These are phyloP conservation scores for Chaitophorus viminalis DNA, from an alignment of 2,888 invertebrate genomes.

Conservation along the genomic window DNA sequence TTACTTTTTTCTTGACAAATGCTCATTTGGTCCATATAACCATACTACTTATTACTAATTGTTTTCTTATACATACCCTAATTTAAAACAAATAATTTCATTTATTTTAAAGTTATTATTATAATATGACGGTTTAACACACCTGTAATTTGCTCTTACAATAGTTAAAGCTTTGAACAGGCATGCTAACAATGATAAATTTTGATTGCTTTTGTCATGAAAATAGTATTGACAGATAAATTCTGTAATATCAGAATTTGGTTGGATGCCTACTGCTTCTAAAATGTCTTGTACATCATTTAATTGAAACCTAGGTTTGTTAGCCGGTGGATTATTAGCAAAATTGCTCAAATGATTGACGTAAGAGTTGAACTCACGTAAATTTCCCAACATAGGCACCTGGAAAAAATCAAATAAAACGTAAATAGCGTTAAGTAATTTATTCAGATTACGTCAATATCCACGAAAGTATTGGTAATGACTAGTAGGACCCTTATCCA, in stretches of 20 bases:
- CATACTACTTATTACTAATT: too few species aligned
- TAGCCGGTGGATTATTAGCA: neutral
- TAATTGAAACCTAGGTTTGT: constrained; percentile 17
- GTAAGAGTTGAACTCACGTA: constrained; percentile 24
- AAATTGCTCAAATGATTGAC: neutral
- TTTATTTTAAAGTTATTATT: too few species aligned
- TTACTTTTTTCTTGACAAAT: too few species aligned
- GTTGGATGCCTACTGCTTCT: constrained; percentile 40
- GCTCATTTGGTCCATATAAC: too few species aligned
- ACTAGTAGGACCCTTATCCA: neutral
- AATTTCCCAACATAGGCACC: constrained; percentile 31
- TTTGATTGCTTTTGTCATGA: neutral
- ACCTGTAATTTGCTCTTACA: constrained; percentile 4
- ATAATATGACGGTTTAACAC: too few species aligned
- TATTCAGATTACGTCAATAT: too few species aligned
- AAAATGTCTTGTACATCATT: constrained; percentile 34
- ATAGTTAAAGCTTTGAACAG: constrained; percentile 28
- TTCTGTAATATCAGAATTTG: constrained; percentile 1
- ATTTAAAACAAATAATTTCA: too few species aligned
- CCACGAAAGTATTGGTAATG: too few species aligned
- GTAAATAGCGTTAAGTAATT: neutral
- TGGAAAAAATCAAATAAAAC: constrained; percentile 68
- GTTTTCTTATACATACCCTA: too few species aligned
- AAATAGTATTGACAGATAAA: constrained; percentile 43
- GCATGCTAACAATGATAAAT: constrained; percentile 10